Base-by-base conservation (phyloP, 2,888 invertebrate species). In the Encarsia formosa region DNA sequence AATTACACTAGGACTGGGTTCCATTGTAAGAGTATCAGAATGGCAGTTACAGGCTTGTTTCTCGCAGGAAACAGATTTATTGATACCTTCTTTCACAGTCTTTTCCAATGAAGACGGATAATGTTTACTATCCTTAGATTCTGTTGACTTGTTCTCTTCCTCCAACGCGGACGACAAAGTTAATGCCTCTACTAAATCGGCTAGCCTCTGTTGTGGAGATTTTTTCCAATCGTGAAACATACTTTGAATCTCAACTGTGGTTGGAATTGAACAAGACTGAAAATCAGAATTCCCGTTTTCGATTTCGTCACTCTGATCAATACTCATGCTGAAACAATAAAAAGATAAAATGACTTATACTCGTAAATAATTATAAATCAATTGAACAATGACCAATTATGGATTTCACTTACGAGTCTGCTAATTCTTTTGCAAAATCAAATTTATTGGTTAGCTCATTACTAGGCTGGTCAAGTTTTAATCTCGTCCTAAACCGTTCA, bases 191-290 rank as follows among this genome's bases (percentile, higher is more conserved):
- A 65, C 61, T 39, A 68, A 63, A 8, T 68, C 61, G 1, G 65
- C 63, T 20, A 68, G 54, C 47, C 65, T 65, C 51, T 66, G 64
- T 54, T 65, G 63, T 16, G 66, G 63, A 18, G 65, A 62, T 46
- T 65, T 65, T 23, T 63, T 66, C 63, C 63, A 65, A 22, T 68
- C 67, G 20, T 65, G 65, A 46, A 68, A 58, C 46, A 68, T 59
- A 51, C 65, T 66, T 50, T 66, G 61, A 42, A 67, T 56, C 49
- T 64, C 54, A 26, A 57, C 29, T 9, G 55, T 44, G 29, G 53
- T 50, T 6, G 52, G 50, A 20, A 53, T 44, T 18, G 40, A 41
- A 38, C 47, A 53, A 2, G 47, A 35, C 38, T 50, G 50, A 35
- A 39, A 26, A 31, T 57, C 42, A 9, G 47, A 40, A 34, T 31